Evolutionary conservation across 2,797 vertebrate species (phyloP).

Genomic region (Erithacus rubecula): DNA sequence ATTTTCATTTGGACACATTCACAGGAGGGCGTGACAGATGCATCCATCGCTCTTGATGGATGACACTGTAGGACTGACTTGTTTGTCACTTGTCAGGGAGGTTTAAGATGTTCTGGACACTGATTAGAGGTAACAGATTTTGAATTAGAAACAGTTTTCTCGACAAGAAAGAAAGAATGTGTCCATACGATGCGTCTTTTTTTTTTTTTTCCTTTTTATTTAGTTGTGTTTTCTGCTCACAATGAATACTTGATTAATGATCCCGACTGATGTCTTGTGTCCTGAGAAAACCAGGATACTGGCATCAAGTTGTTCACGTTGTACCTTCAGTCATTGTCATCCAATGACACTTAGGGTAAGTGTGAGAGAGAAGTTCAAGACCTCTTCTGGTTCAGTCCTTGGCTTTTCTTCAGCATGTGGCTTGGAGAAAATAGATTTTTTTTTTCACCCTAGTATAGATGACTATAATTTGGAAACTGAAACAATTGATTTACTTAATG

Average conservation of each 20-base stretch:
- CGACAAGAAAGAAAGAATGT: neutral
- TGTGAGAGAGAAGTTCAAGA: neutral
- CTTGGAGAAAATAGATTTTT: neutral
- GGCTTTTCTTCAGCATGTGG: neutral
- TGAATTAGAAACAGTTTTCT: slow-evolving; percentile 31
- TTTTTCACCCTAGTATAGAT: neutral
- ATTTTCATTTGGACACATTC: neutral
- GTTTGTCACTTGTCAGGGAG: neutral
- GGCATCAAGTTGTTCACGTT: neutral
- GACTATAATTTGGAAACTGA: neutral
- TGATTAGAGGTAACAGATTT: slow-evolving; percentile 20
- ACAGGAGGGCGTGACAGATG: neutral
- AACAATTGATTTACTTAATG: neutral
- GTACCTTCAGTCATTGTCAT: neutral
- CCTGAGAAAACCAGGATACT: neutral
- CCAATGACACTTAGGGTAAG: neutral
- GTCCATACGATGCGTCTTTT: neutral
- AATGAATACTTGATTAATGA: neutral
- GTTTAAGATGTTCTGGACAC: slow-evolving; percentile 14
- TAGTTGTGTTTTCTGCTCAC: neutral
- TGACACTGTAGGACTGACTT: neutral
- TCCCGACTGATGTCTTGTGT: neutral
- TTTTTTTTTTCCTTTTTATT: neutral
- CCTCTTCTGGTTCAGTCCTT: neutral
- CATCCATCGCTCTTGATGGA: neutral